phyloP scores from a whole-genome alignment of 35 echinoderm and acorn worm species.

The Ophioderma brevispina region DNA sequence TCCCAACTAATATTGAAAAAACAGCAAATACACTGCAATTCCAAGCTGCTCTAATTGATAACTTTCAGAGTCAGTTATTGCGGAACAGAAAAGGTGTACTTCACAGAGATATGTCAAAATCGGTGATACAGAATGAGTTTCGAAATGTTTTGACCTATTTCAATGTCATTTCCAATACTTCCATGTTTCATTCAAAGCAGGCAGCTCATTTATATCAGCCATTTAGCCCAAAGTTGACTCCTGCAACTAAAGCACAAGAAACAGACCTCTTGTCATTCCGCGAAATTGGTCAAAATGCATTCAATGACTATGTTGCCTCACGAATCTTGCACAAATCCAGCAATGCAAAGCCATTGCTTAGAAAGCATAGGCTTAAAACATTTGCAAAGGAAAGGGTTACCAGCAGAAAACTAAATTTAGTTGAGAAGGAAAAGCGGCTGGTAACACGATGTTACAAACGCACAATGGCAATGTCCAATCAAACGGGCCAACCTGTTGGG shows the following conservation, averaged over 20 bases:
- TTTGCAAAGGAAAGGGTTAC: constrained; percentile 46
- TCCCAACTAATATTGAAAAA: constrained; percentile 23
- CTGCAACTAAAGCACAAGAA: constrained; percentile 25
- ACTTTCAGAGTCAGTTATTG: background rate
- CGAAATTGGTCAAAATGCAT: constrained; percentile 24
- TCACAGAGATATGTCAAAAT: too few relatives aligned
- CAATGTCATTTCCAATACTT: too few relatives aligned
- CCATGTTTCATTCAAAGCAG: too few relatives aligned
- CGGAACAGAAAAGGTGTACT: too few relatives aligned
- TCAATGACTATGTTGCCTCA: constrained; percentile 23
- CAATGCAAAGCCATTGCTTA: constrained; percentile 7
- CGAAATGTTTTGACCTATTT: too few relatives aligned
- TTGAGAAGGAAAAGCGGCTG: constrained; percentile 57
- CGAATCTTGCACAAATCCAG: constrained; percentile 38
- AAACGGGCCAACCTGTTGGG: constrained; percentile 21
- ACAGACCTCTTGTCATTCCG: constrained; percentile 44
- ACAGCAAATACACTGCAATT: background rate
- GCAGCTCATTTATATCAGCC: too few relatives aligned
- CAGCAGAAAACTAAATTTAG: constrained; percentile 39
- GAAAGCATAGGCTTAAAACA: constrained; percentile 60
- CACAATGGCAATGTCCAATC: constrained; percentile 41
- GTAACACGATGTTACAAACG: constrained; percentile 68
- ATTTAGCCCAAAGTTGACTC: too few relatives aligned
- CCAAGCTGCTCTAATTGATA: background rate
- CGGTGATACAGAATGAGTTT: too few relatives aligned